These are phyloP conservation scores for Porites evermanni DNA, from an alignment of 92 coral and sea anemone genomes.

Conservation along the genomic window DNA sequence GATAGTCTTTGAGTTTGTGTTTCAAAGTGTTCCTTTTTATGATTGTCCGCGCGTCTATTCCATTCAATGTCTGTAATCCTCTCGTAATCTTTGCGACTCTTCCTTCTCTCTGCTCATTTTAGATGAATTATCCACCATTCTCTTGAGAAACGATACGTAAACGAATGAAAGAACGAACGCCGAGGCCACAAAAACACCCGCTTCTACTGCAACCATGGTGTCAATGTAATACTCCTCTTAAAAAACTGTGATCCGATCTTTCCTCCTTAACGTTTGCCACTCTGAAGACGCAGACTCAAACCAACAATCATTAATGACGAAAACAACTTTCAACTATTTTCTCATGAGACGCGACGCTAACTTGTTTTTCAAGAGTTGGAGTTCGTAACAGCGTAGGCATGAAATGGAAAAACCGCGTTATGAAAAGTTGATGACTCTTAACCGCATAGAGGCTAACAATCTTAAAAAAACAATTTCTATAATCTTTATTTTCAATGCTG, in stretches of 20 bases:
- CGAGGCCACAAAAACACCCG: conserved; percentile 75
- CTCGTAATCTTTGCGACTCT: conserved; percentile 45
- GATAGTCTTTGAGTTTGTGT: neutral
- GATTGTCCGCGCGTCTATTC: neutral
- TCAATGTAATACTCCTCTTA: neutral
- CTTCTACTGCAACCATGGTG: conserved; percentile 66
- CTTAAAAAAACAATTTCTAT: too few species aligned
- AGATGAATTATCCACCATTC: conserved; percentile 78
- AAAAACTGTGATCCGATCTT: neutral
- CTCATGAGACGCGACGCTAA: conserved; percentile 5
- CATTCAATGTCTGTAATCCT: neutral
- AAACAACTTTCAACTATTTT: neutral
- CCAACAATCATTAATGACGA: neutral
- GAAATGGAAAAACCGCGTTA: conserved; percentile 11
- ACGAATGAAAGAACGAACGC: conserved; percentile 74
- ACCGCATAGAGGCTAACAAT: neutral
- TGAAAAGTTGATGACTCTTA: conserved; percentile 42
- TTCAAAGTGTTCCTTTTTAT: neutral
- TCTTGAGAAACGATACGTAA: conserved; percentile 79
- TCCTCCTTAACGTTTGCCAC: neutral
- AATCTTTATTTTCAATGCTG: too few species aligned
- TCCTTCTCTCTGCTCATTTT: conserved; percentile 72
- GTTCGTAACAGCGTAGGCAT: neutral
- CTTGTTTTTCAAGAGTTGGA: conserved; percentile 7
- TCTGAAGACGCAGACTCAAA: neutral